Conservation (phyloP, 2,113 vertebrate genomes). For the Equus quagga region DNA sequence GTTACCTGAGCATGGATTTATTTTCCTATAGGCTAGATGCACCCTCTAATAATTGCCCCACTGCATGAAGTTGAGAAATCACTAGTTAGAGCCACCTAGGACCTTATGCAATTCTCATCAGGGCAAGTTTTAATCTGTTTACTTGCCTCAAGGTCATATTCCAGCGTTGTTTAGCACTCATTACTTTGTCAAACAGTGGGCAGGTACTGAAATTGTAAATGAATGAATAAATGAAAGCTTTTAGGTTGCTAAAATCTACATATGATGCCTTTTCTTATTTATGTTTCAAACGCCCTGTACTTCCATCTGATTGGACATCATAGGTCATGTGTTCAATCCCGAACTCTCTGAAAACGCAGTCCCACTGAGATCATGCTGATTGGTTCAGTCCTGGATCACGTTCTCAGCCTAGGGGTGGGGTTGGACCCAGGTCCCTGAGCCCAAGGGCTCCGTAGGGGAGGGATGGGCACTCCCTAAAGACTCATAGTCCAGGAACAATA, state of each 20-base stretch:
- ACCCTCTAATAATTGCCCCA: background rate
- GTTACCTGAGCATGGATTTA: background rate
- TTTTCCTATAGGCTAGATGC: background rate
- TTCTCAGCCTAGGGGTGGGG: no score
- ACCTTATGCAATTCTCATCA: background rate
- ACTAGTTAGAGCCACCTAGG: background rate
- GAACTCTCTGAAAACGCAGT: background rate
- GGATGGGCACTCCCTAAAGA: background rate
- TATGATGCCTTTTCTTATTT: background rate
- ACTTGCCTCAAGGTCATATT: background rate
- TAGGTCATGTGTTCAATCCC: background rate
- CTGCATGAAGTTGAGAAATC: background rate
- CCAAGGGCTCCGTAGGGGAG: background rate
- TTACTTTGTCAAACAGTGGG: background rate
- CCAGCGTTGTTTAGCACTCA: background rate
- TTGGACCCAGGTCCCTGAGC: background rate
- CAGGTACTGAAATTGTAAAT: background rate
- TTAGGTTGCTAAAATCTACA: background rate
- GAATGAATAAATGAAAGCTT: background rate
- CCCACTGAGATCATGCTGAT: background rate
- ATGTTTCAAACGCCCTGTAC: background rate
- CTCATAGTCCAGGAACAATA: background rate
- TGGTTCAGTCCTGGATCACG: no score
- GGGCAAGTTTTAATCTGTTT: background rate
- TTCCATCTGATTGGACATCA: background rate